phyloP scores from a whole-genome alignment of 2,797 vertebrate genomes.

The Mallotus villosus region DNA sequence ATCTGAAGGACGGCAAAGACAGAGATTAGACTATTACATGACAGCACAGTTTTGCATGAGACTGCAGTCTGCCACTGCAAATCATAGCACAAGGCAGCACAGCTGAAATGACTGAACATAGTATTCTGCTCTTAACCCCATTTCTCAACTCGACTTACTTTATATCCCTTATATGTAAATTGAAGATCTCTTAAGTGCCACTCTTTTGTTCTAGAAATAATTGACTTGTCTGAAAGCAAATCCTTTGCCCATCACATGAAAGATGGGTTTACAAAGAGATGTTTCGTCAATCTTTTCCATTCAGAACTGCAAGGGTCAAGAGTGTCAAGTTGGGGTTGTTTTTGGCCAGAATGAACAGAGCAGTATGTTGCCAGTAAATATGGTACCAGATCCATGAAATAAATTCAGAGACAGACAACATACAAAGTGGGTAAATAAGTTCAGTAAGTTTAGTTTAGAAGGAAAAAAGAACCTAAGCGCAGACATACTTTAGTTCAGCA shows the following conservation, averaged over 20 bases:
- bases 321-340: too few species aligned
- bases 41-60: constrained; percentile 5
- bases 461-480: constrained; percentile 61
- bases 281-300: too few species aligned
- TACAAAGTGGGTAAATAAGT: not conserved
- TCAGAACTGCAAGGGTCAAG: too few species aligned
- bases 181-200: too few species aligned
- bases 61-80: constrained; percentile 5
- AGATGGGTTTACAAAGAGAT: too few species aligned
- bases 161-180: too few species aligned
- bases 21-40: constrained; percentile 13
- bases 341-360: not conserved
- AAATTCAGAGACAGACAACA: not conserved
- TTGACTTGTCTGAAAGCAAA: too few species aligned
- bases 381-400: not conserved
- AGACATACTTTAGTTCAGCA: constrained; percentile 99
- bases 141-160: too few species aligned
- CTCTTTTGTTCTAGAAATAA: too few species aligned
- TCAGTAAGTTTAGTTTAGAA: constrained; percentile 41
- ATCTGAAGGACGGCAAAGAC: constrained; percentile 74
- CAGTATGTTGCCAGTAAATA: not conserved
- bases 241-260: too few species aligned
- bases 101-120: not conserved
- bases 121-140: not conserved
- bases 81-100: constrained; percentile 9